phyloP scores from a whole-genome alignment of 1,140 invertebrate species.

The Pristionchus pacificus region DNA sequence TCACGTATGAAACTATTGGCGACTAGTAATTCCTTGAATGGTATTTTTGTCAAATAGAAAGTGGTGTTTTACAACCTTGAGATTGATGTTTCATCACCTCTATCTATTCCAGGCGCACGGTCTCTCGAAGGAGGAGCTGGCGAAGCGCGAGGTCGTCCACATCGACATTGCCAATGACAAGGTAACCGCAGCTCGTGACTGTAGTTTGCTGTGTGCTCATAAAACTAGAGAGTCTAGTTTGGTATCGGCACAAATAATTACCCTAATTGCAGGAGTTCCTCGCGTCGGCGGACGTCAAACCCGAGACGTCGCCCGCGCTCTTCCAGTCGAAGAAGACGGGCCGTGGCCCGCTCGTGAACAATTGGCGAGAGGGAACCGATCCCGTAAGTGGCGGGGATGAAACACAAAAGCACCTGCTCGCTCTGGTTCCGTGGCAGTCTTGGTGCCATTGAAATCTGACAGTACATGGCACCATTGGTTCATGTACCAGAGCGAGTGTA shows the following conservation, averaged over 20 bases:
- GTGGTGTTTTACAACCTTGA: too few relatives aligned
- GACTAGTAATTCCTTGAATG: too few relatives aligned
- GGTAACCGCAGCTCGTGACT: constrained; percentile 38
- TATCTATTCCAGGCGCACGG: constrained; percentile 45
- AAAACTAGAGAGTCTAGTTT: too few relatives aligned
- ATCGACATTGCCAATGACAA: constrained; percentile 56
- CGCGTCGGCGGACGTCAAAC: constrained; percentile 73
- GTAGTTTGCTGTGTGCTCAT: too few relatives aligned
- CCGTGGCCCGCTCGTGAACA: constrained; percentile 74
- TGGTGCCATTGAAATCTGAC: too few relatives aligned
- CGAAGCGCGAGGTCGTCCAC: constrained; percentile 49
- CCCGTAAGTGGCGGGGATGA: constrained; percentile 61
- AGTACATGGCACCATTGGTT: too few relatives aligned
- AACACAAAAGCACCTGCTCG: too few relatives aligned
- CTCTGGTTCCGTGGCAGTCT: too few relatives aligned
- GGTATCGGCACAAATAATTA: not conserved
- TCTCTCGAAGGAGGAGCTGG: constrained; percentile 38
- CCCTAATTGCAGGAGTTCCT: constrained; percentile 16
- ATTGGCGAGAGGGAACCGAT: constrained; percentile 71
- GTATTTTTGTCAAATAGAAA: too few relatives aligned
- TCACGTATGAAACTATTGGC: too few relatives aligned
- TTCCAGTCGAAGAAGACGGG: constrained; percentile 89
- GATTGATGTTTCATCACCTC: constrained; percentile 17
- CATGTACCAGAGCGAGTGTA: too few relatives aligned
- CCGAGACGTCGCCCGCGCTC: constrained; percentile 78